phyloP scores from a whole-genome alignment of 1,140 invertebrate species.

The Magallana gigas region DNA sequence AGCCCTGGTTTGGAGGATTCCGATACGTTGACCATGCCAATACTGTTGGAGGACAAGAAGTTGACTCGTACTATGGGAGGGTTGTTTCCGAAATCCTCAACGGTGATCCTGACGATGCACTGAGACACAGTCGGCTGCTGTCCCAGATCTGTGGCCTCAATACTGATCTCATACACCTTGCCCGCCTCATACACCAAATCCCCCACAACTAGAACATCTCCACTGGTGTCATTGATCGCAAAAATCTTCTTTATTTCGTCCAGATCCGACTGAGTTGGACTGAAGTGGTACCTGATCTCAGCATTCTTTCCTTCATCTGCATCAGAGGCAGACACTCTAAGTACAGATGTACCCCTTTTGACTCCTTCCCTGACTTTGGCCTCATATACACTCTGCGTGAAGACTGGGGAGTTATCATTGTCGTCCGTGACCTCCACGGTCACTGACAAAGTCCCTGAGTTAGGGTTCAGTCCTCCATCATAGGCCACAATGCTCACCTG shows the following conservation, averaged over 20 bases:
- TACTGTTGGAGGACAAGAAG: conserved; percentile 60
- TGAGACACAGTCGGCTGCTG: conserved; percentile 80
- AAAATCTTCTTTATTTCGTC: conserved; percentile 53
- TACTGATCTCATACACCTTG: conserved; percentile 74
- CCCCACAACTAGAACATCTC: conserved; percentile 57
- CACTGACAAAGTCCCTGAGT: conserved; percentile 74
- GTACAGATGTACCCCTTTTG: conserved; percentile 87
- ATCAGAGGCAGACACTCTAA: conserved; percentile 90
- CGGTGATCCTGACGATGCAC: conserved; percentile 82
- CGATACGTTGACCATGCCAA: conserved; percentile 69
- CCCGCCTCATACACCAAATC: conserved; percentile 61
- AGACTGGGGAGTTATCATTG: conserved; percentile 96
- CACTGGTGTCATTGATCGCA: conserved; percentile 72
- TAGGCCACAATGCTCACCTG: conserved; percentile 91
- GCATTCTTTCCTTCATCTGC: conserved; percentile 82
- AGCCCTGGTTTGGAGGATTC: conserved; percentile 62
- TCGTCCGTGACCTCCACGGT: conserved; percentile 84
- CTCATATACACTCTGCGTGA: conserved; percentile 78
- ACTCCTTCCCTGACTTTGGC: conserved; percentile 64
- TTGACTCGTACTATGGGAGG: conserved; percentile 88
- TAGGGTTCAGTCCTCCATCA: conserved; percentile 90
- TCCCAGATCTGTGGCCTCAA: conserved; percentile 79
- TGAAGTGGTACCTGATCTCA: conserved; percentile 52
- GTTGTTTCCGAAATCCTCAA: conserved; percentile 96
- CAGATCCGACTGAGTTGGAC: conserved; percentile 46